Percentiles rank a stretch among this genome's conserved stretches.
Conservation (phyloP, 2,113 vertebrate species). For the Oryzias celebensis region DNA sequence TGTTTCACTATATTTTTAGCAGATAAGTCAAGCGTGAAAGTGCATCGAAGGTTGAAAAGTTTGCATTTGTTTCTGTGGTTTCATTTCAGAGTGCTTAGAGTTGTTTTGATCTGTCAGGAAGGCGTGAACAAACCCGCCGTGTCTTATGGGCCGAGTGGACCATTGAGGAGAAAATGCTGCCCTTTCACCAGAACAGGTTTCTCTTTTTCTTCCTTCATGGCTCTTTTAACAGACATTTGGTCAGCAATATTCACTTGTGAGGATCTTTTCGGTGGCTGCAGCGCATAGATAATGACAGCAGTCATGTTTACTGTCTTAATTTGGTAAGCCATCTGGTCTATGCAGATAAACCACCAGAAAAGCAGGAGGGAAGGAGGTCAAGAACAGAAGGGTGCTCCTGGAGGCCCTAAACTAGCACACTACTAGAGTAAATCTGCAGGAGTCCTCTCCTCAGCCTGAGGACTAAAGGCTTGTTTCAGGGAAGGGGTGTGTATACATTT, state of each 20-base stretch:
- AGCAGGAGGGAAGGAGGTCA: slow-evolving; percentile 29
- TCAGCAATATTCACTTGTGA: slow-evolving; percentile 20
- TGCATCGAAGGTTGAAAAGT: slow-evolving; percentile 50
- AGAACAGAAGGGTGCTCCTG: slow-evolving; percentile 31
- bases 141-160: slow-evolving; percentile 45
- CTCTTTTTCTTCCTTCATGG: slow-evolving; percentile 39
- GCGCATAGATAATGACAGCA: slow-evolving; percentile 56
- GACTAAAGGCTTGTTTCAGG: slow-evolving; percentile 31
- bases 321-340: slow-evolving; percentile 53
- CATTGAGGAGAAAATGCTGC: slow-evolving; percentile 18
- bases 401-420: slow-evolving; percentile 22
- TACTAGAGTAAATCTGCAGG: slow-evolving; percentile 27
- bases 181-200: slow-evolving; percentile 36
- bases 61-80: slow-evolving; percentile 40
- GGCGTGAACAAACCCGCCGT: slow-evolving; percentile 43
- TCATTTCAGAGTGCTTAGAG: slow-evolving; percentile 30
- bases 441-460: slow-evolving; percentile 38
- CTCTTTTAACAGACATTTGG: slow-evolving; percentile 22
- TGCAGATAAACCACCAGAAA: slow-evolving; percentile 57
- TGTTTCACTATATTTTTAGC: slow-evolving; percentile 20
- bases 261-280: slow-evolving; percentile 27
- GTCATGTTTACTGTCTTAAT: slow-evolving; percentile 46
- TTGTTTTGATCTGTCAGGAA: slow-evolving; percentile 16
- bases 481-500: slow-evolving; percentile 31
- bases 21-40: slow-evolving; percentile 61